Evolutionary conservation across 2,888 invertebrate genomes (phyloP), one percentile per base, ranked within the genome.

Genomic region (Cosmia pyralina): DNA sequence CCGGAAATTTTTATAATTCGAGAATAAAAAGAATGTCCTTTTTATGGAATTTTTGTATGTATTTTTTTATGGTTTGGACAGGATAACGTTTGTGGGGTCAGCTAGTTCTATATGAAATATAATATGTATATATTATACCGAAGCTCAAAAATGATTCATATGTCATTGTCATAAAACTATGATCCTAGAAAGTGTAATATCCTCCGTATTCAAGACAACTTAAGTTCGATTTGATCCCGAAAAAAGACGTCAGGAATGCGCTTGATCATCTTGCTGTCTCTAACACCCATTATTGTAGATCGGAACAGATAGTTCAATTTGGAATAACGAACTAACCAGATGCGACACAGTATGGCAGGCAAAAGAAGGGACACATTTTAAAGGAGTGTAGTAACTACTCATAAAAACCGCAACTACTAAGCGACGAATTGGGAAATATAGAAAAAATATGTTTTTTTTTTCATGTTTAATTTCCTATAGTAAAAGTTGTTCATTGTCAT

Each of bases 251-350:
- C 19, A 19, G 38, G 44, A 75, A 19, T 72, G 38, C 22, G 75
- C 75, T 72, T 52, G 19, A 34, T 60, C 11, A 58, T 19, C 5
- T 60, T 75, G 52, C 52, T 60, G 52, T 22, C 4, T 46, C 15
- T 38, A 44, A 53, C 38, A 72, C 28, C 58, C 52, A 38, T 59
- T 22, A 53, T 44, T 75, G 53, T 62, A 55, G 53, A 55, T 62
- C 52, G n/a, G 38, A 62, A 38, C 15, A n/a, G 28, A n/a, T 17
- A 46, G 63, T 62, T 22, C 13, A 28, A 38, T 62, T 53, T 73
- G 44, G 22, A 19, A 59, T 46, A 38, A 15, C 22, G 15, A 15
- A 15, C 19, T 59, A 15, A 19, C 34, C 3, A n/a, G 13, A n/a
- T 22, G 34, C 6, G 10, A 13, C 13, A 48, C 48, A 66, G 65